phyloP scores from a whole-genome alignment of 2,113 vertebrate species.

The Paratilapia polleni region DNA sequence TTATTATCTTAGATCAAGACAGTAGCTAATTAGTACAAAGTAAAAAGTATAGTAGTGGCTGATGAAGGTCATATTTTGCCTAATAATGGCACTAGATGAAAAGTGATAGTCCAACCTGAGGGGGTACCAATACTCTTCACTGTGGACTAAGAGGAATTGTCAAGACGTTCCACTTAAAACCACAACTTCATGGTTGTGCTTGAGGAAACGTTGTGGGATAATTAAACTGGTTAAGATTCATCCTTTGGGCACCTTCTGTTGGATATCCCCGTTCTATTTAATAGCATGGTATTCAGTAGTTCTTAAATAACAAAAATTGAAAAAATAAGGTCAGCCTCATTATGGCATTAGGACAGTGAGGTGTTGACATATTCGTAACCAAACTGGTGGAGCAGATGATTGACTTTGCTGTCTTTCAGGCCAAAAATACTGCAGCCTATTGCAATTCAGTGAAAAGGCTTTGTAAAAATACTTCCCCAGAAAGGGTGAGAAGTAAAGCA shows the following conservation, averaged over 20 bases:
- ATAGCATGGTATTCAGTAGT: background rate
- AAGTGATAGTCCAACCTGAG: background rate
- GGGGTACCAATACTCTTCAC: background rate
- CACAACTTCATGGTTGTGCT: background rate
- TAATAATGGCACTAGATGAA: background rate
- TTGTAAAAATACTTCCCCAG: background rate
- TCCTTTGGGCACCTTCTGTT: background rate
- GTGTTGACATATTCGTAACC: background rate
- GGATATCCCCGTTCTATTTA: background rate
- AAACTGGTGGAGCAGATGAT: background rate
- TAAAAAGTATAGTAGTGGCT: background rate
- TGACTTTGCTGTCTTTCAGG: background rate
- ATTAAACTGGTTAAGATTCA: background rate
- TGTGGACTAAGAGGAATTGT: background rate
- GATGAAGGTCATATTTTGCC: background rate
- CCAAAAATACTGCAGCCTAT: background rate
- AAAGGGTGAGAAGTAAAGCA: background rate
- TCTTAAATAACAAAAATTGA: background rate
- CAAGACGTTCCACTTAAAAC: background rate
- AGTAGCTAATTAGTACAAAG: background rate
- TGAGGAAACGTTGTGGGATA: background rate
- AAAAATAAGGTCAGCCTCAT: no score
- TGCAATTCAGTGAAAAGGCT: background rate
- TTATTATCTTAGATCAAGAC: background rate
- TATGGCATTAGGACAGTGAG: background rate